Evolutionary conservation across 2,797 vertebrate species (phyloP).

Genomic region (Galaxias olidus): DNA sequence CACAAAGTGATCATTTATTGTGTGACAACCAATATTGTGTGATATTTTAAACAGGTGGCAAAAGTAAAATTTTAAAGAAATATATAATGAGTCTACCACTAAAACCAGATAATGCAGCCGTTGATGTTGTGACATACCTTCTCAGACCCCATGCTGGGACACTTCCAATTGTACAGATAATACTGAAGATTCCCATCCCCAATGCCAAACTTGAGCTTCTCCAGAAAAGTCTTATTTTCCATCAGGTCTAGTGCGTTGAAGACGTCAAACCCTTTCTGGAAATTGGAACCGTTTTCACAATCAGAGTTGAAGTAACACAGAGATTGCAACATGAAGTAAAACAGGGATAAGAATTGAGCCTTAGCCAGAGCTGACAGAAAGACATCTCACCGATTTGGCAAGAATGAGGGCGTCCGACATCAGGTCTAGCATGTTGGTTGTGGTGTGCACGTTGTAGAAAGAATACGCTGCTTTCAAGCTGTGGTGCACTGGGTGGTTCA

Average conservation of each 20-base stretch:
- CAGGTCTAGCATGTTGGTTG: conserved; percentile 90
- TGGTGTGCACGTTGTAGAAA: conserved; percentile 98
- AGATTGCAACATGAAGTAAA: background rate
- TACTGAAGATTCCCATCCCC: conserved; percentile 99
- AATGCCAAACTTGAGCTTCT: conserved; percentile 99
- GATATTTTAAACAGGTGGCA: background rate
- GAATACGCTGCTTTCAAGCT: conserved; percentile 98
- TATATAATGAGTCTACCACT: background rate
- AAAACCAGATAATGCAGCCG: background rate
- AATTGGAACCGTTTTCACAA: background rate
- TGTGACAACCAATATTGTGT: no score
- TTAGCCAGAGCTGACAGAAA: no score
- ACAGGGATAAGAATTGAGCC: background rate
- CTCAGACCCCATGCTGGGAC: conserved; percentile 96
- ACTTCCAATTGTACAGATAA: conserved; percentile 99
- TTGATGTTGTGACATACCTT: conserved; percentile 76
- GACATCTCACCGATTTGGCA: conserved; percentile 87
- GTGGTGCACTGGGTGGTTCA: conserved; percentile 96
- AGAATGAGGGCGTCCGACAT: conserved; percentile 96
- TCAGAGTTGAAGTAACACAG: background rate
- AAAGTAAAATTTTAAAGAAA: background rate
- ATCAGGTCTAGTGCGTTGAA: conserved; percentile 99
- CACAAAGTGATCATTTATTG: background rate
- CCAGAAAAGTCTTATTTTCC: conserved; percentile 99
- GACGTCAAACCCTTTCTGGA: conserved; percentile 97